Base-by-base conservation (phyloP, 2,888 invertebrate species). In the Hemithea aestivaria region DNA sequence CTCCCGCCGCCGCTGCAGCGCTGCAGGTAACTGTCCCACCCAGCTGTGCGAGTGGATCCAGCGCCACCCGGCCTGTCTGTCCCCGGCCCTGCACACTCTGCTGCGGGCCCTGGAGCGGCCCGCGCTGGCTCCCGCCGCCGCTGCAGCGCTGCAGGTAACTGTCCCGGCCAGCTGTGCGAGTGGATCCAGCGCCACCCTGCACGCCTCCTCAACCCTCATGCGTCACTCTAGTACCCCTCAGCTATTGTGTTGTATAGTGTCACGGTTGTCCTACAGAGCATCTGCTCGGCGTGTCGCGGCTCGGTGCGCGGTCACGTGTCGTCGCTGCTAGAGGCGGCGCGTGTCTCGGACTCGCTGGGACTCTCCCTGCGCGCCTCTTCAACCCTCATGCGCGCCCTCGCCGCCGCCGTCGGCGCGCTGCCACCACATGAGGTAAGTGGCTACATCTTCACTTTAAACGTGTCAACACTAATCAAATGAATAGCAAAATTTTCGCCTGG, bases 161-260 rank as follows among this genome's bases (percentile, higher is more conserved):
- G n/a, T n/a, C n/a, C n/a, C n/a, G n/a, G n/a, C n/a, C n/a, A 98
- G 81, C 88, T 98, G 23, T 93, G 95, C 69, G 98, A 23, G 26
- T 10, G 9, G n/a, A 1, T 5, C 9, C n/a, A 9, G 6, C n/a
- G 21, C 5, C 2, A 16, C 16, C 5, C 5, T 2, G 16, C 16
- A 5, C 2, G 16, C 2, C 16, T 4, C 2, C 16, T 4, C 5
- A 5, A 5, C 16, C 5, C 16, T 16, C n/a, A n/a, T n/a, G n/a
- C n/a, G n/a, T n/a, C n/a, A n/a, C 7, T 10, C n/a, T 9, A 10
- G n/a, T n/a, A n/a, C n/a, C n/a, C n/a, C n/a, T n/a, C 10, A 20
- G 10, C 2, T 32, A 1, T 16, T 1, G 10, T 20, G 1, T 8
- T 8, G 11, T 8, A 7, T 9, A 2, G 3, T 25, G 8, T 20